Base-by-base conservation (phyloP, 92 coral and sea anemone species). In the Montipora capitata region DNA sequence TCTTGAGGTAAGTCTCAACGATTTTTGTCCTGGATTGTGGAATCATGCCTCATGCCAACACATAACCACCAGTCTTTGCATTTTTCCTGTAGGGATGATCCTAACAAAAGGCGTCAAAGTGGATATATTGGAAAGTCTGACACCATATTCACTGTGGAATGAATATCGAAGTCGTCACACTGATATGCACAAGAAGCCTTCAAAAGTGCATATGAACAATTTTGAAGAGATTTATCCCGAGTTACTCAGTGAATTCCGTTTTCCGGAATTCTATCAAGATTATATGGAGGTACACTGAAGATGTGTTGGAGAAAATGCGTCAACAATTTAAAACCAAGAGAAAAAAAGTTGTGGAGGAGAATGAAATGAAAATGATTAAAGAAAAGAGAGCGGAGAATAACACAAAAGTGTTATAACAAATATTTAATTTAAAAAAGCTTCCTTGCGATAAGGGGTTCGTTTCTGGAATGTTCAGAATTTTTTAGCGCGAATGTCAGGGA, bases 101-200 rank as follows among this genome's bases (percentile, higher is more conserved):
- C 91, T 95, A 3, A 84, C 93, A 6, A 77, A 84, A 40, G 98
- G 98, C 10, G 91, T 95, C 54, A 80, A 95, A 49, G 91, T 93
- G 12, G 91, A 95, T 40, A 40, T 93, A 4, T 72, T 90, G 91
- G 98, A 90, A 40, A 72, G 41, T 16, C 63, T 85, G 40, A 77
- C 98, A 10, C 91, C 96, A n/a, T 95, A 93, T 75, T 38, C 76
- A 20, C 89, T 56, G 39, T 95, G 98, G 98, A 93, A 93, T 42
- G 85, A 92, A 16, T 87, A 65, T 52, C 96, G 96, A 14, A 62
- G 75, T 15, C 89, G 62, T 40, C 43, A 87, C 77, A 81, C 98
- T 54, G 77, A 81, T 8, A 88, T 86, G 13, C 64, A 87, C 83
- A 83, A 87, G 58, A 92, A 93, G 15, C 96, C 98, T 12, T 89